A percentile compares a stretch with the other conserved stretches of the same genome.
phyloP scores from a whole-genome alignment of 2,888 invertebrate species.

The Eledona agricola region DNA sequence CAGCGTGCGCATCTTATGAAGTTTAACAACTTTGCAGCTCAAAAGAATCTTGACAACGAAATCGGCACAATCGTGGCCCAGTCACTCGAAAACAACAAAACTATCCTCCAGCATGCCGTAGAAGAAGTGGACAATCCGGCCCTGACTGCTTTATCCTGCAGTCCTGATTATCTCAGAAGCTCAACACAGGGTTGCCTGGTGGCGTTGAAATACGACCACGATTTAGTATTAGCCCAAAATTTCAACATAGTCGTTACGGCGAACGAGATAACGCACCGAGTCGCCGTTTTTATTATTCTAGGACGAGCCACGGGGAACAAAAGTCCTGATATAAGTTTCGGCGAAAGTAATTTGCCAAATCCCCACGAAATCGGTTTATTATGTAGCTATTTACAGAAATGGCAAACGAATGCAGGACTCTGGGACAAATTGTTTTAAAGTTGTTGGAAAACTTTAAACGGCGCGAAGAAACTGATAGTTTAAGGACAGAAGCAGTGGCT shows the following conservation, averaged over 20 bases:
- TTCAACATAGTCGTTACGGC: constrained; percentile 59
- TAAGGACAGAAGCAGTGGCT: constrained; percentile 59
- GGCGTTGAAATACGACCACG: constrained; percentile 56
- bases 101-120: constrained; percentile 56
- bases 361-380: not conserved
- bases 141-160: constrained; percentile 71
- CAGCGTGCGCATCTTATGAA: too few relatives aligned
- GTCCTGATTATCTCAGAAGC: constrained; percentile 69
- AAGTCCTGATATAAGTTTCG: constrained; percentile 73
- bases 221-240: constrained; percentile 55
- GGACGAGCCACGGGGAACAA: constrained; percentile 83
- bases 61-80: constrained; percentile 52
- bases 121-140: constrained; percentile 75
- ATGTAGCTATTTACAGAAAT: constrained; percentile 63
- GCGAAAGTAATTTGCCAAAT: constrained; percentile 67
- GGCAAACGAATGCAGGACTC: constrained; percentile 68
- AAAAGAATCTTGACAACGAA: constrained; percentile 48
- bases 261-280: constrained; percentile 67
- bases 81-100: constrained; percentile 57
- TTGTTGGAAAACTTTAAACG: constrained; percentile 64
- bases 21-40: too few relatives aligned
- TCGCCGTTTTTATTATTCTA: constrained; percentile 72
- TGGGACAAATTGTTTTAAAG: constrained; percentile 66
- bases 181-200: constrained; percentile 60
- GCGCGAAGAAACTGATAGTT: constrained; percentile 51